Percentiles rank a stretch among this genome's conserved stretches.
Evolutionary conservation across 2,113 vertebrate genomes (phyloP).

Genomic region (Todiramphus saurophagus): DNA sequence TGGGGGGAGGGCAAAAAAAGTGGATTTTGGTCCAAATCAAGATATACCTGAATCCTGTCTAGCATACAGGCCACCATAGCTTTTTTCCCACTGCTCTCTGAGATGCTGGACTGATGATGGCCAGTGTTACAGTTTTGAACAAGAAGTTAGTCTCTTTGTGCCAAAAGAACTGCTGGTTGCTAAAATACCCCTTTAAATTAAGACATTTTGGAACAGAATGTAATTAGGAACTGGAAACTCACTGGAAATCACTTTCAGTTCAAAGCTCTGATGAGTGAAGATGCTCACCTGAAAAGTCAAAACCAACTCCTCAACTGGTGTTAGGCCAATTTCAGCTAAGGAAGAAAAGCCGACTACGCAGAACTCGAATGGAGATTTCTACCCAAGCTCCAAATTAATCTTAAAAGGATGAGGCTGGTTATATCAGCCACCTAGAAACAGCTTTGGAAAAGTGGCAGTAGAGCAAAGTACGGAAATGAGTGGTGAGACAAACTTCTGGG

Average conservation of each 20-base stretch:
- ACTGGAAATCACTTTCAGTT: not conserved
- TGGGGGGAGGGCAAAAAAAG: too few relatives aligned
- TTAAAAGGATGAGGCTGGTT: not conserved
- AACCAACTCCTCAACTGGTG: not conserved
- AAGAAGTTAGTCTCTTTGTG: not conserved
- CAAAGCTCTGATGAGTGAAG: not conserved
- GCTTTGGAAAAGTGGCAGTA: not conserved
- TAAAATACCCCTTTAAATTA: not conserved
- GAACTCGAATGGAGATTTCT: not conserved
- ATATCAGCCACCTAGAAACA: not conserved
- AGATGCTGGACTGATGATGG: not conserved
- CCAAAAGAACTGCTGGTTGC: not conserved
- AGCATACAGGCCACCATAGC: not conserved
- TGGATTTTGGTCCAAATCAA: not conserved
- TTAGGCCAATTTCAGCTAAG: not conserved
- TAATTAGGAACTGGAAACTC: not conserved
- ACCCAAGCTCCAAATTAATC: not conserved
- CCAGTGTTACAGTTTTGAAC: not conserved
- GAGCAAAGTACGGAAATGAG: not conserved
- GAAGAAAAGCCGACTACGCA: not conserved
- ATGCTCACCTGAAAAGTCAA: not conserved
- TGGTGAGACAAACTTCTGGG: conserved; percentile 42
- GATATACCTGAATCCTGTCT: not conserved
- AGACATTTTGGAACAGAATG: not conserved
- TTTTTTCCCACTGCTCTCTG: not conserved